These are phyloP conservation scores for Dynastes hyllus DNA, from an alignment of 2,888 invertebrate genomes.

Conservation along the genomic window DNA sequence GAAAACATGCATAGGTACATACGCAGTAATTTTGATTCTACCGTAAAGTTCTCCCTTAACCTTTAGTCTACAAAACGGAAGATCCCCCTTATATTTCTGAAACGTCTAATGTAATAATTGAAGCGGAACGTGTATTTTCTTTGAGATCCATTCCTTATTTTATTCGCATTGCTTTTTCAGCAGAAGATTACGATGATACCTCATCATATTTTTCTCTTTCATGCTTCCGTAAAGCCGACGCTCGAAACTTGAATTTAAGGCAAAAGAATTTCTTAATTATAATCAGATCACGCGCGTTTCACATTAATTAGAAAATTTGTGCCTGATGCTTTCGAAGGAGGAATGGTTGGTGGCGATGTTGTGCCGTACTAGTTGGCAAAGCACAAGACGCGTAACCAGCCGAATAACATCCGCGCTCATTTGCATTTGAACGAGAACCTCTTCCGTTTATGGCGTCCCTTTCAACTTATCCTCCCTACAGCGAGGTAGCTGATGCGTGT, in stretches of 20 bases:
- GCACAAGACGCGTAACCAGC: slow-evolving; percentile 17
- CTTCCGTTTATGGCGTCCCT: slow-evolving; percentile 59
- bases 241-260: slow-evolving; percentile 1
- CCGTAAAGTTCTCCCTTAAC: too few relatives aligned
- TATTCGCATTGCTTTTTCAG: background rate
- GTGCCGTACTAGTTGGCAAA: background rate
- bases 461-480: slow-evolving; percentile 55
- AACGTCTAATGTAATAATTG: background rate
- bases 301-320: slow-evolving; percentile 59
- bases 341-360: slow-evolving; percentile 32
- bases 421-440: slow-evolving; percentile 57
- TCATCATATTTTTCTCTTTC: slow-evolving; percentile 27
- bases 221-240: background rate
- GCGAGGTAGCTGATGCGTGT: slow-evolving; percentile 60
- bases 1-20: too few relatives aligned
- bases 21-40: too few relatives aligned
- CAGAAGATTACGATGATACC: background rate
- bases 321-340: slow-evolving; percentile 40
- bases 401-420: slow-evolving; percentile 53
- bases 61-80: too few relatives aligned
- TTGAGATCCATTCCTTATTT: background rate
- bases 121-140: background rate
- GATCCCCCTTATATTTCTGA: too few relatives aligned
- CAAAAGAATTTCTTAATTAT: slow-evolving; percentile 58
- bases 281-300: slow-evolving; percentile 62